Base-by-base conservation (phyloP, 2,888 invertebrate genomes). In the Petrophora chlorosata region DNA sequence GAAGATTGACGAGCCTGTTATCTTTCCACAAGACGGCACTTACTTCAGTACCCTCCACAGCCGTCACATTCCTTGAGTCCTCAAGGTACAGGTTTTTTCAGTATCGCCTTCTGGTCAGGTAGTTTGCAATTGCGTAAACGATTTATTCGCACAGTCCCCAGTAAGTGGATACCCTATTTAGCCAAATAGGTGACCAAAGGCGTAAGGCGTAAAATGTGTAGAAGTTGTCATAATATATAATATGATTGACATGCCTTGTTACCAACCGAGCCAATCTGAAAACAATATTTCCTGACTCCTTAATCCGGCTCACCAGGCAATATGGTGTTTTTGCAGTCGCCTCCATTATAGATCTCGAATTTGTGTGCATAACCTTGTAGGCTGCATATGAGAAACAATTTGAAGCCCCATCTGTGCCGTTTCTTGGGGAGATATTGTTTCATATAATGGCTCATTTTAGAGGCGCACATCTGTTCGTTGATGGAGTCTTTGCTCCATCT, bases 11-110 rank as follows among this genome's bases (percentile, higher is more conserved):
- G 48, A 61, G 66, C 53, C 74, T 76, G 42, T 72, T 76, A 51
- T 76, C 75, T 58, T 75, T 75, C 73, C 76, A 77, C 35, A 58
- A 58, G 42, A 58, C 61, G 59, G 62, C 62, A 49, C 54, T 59
- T 51, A 70, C 54, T 29, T 66, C 65, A 44, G 60, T 55, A 56
- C 23, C 63, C 56, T 69, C 65, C 38, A 62, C 59, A 60, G 54
- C 59, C 46, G 66, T 61, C 56, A 66, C 63, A 26, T 63, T 60
- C 62, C 56, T 65, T 65, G 28, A 52, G 59, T 52, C 63, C 65
- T 61, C 69, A 65, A 44, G 63, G 65, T 57, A 63, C 59, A 44
- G 61, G 59, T 39, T 65, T 63, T 59, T 65, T 5, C 26, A 26
- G 9, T 26, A 26, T 26, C 9, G 26, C 10, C 10, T 26, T 65